phyloP scores from a whole-genome alignment of 1,140 invertebrate genomes.

The Medauroidea extradentata region DNA sequence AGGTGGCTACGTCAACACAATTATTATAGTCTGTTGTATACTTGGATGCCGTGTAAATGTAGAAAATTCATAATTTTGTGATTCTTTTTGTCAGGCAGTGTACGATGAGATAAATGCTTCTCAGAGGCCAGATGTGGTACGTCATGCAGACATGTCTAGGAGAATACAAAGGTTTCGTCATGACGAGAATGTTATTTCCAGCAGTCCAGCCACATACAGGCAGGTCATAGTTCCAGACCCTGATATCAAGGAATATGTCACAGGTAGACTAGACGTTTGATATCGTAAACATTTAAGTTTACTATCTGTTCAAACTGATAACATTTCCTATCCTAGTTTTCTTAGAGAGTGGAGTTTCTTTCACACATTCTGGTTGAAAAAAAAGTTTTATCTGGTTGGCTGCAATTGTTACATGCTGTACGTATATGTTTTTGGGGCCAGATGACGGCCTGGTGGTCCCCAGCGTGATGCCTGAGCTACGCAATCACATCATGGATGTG shows the following conservation, averaged over 20 bases:
- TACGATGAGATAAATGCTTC: conserved; percentile 68
- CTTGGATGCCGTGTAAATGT: not conserved
- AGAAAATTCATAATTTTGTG: too few relatives aligned
- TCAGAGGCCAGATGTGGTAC: conserved; percentile 62
- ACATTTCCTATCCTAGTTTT: too few relatives aligned
- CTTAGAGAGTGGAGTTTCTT: too few relatives aligned
- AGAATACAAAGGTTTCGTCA: conserved; percentile 57
- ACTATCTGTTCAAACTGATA: too few relatives aligned
- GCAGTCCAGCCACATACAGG: conserved; percentile 57
- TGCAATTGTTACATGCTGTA: too few relatives aligned
- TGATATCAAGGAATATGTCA: conserved; percentile 65
- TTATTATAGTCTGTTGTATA: not conserved
- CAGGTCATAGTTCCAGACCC: conserved; percentile 67
- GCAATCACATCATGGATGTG: conserved; percentile 58
- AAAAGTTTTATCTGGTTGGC: too few relatives aligned
- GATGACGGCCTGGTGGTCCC: conserved; percentile 76
- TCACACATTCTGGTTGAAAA: too few relatives aligned
- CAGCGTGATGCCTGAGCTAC: conserved; percentile 61
- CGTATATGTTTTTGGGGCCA: conserved; percentile 26
- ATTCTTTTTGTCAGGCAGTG: conserved; percentile 49
- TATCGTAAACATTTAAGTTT: too few relatives aligned
- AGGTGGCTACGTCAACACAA: conserved; percentile 21
- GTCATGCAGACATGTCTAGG: conserved; percentile 38
- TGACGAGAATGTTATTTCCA: conserved; percentile 79
- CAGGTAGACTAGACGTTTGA: too few relatives aligned